phyloP scores from a whole-genome alignment of 2,113 vertebrate genomes.

The Stercorarius parasiticus region DNA sequence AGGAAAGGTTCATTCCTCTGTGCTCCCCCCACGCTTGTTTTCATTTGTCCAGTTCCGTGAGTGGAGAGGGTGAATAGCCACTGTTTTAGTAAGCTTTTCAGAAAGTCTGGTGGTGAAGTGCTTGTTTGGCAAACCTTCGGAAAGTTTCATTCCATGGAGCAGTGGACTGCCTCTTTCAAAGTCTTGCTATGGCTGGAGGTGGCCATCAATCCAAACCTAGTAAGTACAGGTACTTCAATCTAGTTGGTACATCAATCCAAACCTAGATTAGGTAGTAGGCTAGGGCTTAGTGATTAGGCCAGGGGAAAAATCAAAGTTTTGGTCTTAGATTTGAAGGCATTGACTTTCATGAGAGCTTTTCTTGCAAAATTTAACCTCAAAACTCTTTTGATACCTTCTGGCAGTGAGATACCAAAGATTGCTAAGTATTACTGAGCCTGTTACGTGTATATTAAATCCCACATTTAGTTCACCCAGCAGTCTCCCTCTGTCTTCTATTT shows the following conservation, averaged over 20 bases:
- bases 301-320: neutral
- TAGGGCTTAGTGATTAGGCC: neutral
- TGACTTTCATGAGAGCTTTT: neutral
- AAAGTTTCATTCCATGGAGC: neutral
- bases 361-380: neutral
- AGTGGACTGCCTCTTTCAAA: neutral
- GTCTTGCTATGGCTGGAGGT: neutral
- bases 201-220: neutral
- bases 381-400: neutral
- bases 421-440: neutral
- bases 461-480: neutral
- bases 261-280: neutral
- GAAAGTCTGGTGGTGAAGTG: neutral
- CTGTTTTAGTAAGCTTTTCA: neutral
- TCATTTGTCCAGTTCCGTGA: neutral
- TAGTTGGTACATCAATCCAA: neutral
- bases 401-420: neutral
- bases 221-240: no score
- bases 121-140: neutral
- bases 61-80: neutral
- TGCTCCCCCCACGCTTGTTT: fast-evolving
- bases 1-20: neutral
- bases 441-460: neutral
- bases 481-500: neutral
- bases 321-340: neutral